These are phyloP conservation scores for fruit fly (Drosophila melanogaster) DNA, from an alignment of 1,140 invertebrate genomes.

Conservation along the genomic window Release_6_plus_ISO1_MT NT_037436.4:14491001-14491500, in stretches of 20 bases:
- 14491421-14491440: constrained; percentile 22
- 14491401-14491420: constrained; percentile 49
- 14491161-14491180: no score
- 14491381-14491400: constrained; percentile 79
- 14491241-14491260: neutral
- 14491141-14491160: no score
- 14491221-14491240: neutral
- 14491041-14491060: neutral
- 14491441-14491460: constrained; percentile 57
- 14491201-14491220: no score
- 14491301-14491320: constrained; percentile 38
- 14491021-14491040: neutral
- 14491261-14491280: constrained; percentile 22
- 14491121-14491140: no score
- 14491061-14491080: neutral
- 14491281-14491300: constrained; percentile 52
- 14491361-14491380: constrained; percentile 81
- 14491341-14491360: constrained; percentile 50
- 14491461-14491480: constrained; percentile 45
- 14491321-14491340: neutral
- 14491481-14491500: constrained; percentile 73
- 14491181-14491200: no score
- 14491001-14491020: no score
- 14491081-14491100: neutral
- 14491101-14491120: no score